Base-by-base conservation (phyloP, 2,797 vertebrate species). In the Pangasius macronema region DNA sequence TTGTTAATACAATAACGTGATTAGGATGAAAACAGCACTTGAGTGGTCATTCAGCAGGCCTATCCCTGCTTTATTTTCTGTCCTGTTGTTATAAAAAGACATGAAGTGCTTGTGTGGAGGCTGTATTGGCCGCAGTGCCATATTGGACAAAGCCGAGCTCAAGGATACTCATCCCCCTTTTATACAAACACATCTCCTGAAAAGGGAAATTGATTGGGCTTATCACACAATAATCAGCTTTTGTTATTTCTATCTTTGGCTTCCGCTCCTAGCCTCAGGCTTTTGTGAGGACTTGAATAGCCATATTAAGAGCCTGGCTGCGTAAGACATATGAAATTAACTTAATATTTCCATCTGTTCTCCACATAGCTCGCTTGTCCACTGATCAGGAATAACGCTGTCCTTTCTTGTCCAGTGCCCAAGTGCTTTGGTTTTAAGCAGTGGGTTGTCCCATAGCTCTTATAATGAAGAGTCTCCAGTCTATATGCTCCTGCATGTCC, bases 171-270 rank as follows among this genome's bases (percentile, higher is more conserved):
- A 63, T 87, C 42, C 76, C 76, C 46, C 22, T 68, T 33, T 82
- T 61, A 49, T 63, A 33, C 82, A 79, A 85, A 80, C 57, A 33
- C 42, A 22, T 36, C 30, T 13, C 76, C 24, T 82, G 72, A 73
- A 84, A 86, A 63, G 79, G 42, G 84, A 82, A 86, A 88, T 80
- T 88, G 84, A 87, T 84, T 89, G 84, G 76, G 75, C 70, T 81
- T 90, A 86, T 89, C 72, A 46, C 86, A 86, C 70, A 76, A 85
- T 90, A 88, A 86, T 87, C 89, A 63, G 59, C 36, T 39, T 42
- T 68, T 82, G 86, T 87, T 86, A 82, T 90, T 85, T 86, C 82
- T 86, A 68, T 73, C 49, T 84, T 83, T 81, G 76, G 84, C 79
- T 86, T 88, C 75, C 79, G 36, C 77, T 83, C 49, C n/a, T 49